A percentile compares a stretch with the other conserved stretches of the same genome.
These are phyloP conservation scores for Epizoanthus illoricatus DNA, from an alignment of 92 coral and sea anemone genomes.

Conservation along the genomic window DNA sequence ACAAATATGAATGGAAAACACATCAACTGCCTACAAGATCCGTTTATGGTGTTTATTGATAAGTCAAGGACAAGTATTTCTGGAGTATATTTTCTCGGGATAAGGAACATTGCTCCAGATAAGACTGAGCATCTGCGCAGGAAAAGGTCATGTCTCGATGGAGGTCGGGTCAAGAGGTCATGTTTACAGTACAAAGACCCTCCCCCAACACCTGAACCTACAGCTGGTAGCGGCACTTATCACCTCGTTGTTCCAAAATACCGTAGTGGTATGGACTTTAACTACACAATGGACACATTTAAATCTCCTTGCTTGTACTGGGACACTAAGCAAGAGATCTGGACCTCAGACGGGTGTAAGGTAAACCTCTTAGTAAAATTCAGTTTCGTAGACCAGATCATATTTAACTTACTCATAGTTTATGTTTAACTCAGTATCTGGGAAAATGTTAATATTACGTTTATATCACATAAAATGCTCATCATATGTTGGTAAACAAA, in stretches of 20 bases:
- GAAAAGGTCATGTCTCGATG: slow-evolving; percentile 40
- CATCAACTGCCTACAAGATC: slow-evolving; percentile 36
- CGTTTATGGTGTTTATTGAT: slow-evolving; percentile 37
- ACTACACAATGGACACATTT: slow-evolving; percentile 61
- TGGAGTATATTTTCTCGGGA: slow-evolving; percentile 50
- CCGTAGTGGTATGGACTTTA: slow-evolving; percentile 23
- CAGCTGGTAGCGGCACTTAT: slow-evolving; percentile 18
- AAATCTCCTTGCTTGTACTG: slow-evolving; percentile 64
- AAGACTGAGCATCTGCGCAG: not conserved
- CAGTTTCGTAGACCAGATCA: not conserved
- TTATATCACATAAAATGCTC: too few relatives aligned
- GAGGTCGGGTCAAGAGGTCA: slow-evolving; percentile 47
- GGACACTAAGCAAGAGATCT: slow-evolving; percentile 44
- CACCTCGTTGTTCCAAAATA: slow-evolving; percentile 25
- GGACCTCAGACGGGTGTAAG: slow-evolving; percentile 60
- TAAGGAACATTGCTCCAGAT: slow-evolving; percentile 23
- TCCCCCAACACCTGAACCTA: slow-evolving; percentile 30
- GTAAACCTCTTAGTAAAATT: slow-evolving; percentile 20
- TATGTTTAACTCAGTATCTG: too few relatives aligned
- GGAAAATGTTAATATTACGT: too few relatives aligned
- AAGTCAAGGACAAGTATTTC: slow-evolving; percentile 1
- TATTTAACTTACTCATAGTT: too few relatives aligned
- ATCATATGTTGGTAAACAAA: too few relatives aligned
- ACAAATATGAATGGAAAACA: not conserved
- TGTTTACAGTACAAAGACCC: slow-evolving; percentile 50